These are phyloP conservation scores for Liodrosophila aerea DNA, from an alignment of 2,888 invertebrate genomes.

Conservation along the genomic window DNA sequence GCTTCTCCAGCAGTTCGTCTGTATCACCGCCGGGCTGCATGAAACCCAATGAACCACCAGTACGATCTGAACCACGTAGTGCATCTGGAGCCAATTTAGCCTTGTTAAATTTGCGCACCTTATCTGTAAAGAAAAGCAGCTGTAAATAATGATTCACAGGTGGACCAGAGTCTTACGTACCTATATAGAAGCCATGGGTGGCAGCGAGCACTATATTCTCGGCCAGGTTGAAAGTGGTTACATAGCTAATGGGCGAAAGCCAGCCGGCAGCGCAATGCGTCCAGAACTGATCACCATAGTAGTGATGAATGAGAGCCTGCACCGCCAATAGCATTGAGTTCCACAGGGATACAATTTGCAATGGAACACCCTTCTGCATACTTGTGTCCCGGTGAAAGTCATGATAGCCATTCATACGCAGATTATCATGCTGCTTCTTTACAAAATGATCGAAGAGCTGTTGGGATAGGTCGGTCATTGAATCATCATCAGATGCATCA, in stretches of 20 bases:
- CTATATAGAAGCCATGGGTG: conserved; percentile 84
- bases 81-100: conserved; percentile 86
- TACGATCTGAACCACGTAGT: conserved; percentile 83
- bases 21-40: conserved; percentile 83
- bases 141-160: background rate
- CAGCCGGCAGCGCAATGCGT: conserved; percentile 83
- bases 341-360: conserved; percentile 86
- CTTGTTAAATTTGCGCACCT: conserved; percentile 85
- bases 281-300: conserved; percentile 84
- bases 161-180: conserved; percentile 75
- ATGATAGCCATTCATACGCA: conserved; percentile 86
- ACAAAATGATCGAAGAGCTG: conserved; percentile 85
- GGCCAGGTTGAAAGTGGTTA: conserved; percentile 84
- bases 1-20: conserved; percentile 86
- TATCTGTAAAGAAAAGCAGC: conserved; percentile 81
- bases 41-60: conserved; percentile 80
- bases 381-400: conserved; percentile 87
- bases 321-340: conserved; percentile 84
- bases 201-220: conserved; percentile 83
- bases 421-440: conserved; percentile 85
- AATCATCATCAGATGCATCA: background rate
- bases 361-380: conserved; percentile 85
- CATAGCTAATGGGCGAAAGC: conserved; percentile 84
- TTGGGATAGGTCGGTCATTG: conserved; percentile 19
- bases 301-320: conserved; percentile 85